Percentiles rank a stretch among this genome's conserved stretches.
Evolutionary conservation across 2,113 vertebrate species (phyloP).

Genomic region (Excalfactoria chinensis): DNA sequence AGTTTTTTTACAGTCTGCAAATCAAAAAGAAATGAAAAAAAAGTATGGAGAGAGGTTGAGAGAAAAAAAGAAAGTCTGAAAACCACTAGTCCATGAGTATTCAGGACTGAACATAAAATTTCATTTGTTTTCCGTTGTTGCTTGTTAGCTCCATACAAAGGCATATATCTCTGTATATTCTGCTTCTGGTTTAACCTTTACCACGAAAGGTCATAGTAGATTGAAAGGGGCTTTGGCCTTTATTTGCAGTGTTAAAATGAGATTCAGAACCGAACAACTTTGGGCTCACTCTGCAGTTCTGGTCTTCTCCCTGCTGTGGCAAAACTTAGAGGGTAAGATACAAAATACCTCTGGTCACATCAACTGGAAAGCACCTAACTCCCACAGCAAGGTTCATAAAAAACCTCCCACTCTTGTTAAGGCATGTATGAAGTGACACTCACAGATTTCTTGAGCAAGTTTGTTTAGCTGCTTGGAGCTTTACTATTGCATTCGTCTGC

Average conservation of each 20-base stretch:
- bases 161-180: background rate
- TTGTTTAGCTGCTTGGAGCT: background rate
- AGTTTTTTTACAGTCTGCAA: background rate
- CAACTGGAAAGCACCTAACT: background rate
- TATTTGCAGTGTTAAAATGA: background rate
- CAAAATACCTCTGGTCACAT: background rate
- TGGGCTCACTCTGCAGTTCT: background rate
- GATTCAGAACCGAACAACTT: background rate
- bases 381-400: background rate
- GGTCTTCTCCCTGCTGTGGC: background rate
- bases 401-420: background rate
- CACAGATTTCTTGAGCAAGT: background rate
- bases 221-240: background rate
- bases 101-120: background rate
- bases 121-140: background rate
- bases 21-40: background rate
- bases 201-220: background rate
- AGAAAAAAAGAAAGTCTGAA: background rate
- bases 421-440: background rate
- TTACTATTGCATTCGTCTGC: background rate
- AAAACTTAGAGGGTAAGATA: background rate
- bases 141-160: background rate
- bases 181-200: background rate
- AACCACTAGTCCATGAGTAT: background rate
- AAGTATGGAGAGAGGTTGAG: too few relatives aligned